Conservation (phyloP, 2,888 invertebrate species). For the Micropterix aruncella region DNA sequence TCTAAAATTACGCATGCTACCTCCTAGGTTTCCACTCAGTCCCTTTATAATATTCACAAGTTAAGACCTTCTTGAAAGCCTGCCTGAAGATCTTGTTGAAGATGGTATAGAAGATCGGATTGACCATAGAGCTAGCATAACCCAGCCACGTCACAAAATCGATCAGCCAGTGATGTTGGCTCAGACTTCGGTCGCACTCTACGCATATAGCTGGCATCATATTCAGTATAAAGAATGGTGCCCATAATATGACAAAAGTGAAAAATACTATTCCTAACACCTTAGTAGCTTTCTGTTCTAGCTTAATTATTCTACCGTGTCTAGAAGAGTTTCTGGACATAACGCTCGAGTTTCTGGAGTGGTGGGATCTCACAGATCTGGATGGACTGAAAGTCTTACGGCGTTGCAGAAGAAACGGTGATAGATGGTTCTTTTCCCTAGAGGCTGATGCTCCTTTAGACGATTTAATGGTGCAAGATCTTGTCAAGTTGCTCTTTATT, state of each 20-base stretch:
- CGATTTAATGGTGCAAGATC: constrained; percentile 18
- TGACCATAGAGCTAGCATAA: constrained; percentile 88
- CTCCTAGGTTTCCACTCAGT: constrained; percentile 18
- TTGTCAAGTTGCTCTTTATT: constrained; percentile 24
- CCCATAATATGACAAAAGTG: constrained; percentile 88
- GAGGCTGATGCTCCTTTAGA: constrained; percentile 18
- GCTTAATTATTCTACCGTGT: constrained; percentile 68
- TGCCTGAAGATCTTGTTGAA: constrained; percentile 90
- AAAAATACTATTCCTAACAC: constrained; percentile 90
- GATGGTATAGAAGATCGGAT: constrained; percentile 91
- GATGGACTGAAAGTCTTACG: constrained; percentile 24
- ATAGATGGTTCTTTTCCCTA: constrained; percentile 34
- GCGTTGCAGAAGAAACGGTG: constrained; percentile 37
- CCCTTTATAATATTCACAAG: constrained; percentile 56
- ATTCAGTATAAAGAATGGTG: constrained; percentile 89
- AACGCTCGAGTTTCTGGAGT: constrained; percentile 68
- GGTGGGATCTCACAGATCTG: constrained; percentile 49
- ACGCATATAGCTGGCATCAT: constrained; percentile 72
- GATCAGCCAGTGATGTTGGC: constrained; percentile 59
- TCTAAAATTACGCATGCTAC: too few relatives aligned
- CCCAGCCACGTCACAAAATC: constrained; percentile 88
- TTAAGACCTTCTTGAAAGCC: constrained; percentile 75
- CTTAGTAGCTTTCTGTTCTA: constrained; percentile 94
- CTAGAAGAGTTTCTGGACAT: constrained; percentile 69
- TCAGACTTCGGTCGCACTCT: constrained; percentile 61